Evolutionary conservation across 2,113 vertebrate genomes (phyloP).

Genomic region (Saccopteryx bilineata): DNA sequence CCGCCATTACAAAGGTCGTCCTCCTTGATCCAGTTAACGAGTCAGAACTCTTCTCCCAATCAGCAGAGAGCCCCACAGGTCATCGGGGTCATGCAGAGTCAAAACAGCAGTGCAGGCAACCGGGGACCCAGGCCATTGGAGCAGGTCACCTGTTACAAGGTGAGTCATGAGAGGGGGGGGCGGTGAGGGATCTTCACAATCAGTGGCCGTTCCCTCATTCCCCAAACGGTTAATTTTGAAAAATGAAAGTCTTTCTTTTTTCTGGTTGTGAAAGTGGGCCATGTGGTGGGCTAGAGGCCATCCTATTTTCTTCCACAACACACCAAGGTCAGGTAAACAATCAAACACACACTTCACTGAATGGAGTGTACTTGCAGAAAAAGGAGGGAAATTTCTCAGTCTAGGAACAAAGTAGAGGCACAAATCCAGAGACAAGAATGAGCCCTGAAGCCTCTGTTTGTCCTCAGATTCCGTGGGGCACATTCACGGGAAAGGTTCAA

Average conservation of each 20-base stretch:
- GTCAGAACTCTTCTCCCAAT: conserved; percentile 90
- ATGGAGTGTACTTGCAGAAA: not conserved
- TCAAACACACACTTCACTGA: not conserved
- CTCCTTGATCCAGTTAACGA: conserved; percentile 93
- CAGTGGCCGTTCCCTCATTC: not conserved
- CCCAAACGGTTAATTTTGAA: not conserved
- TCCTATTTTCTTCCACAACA: not conserved
- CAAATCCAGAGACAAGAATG: not conserved
- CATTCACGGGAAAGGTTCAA: too few relatives aligned
- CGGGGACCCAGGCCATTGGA: conserved; percentile 97
- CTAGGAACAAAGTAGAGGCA: not conserved
- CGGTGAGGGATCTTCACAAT: not conserved
- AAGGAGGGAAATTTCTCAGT: not conserved
- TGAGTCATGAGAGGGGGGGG: conserved; percentile 79
- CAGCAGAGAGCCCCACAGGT: conserved; percentile 93
- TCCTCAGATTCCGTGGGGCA: accelerated
- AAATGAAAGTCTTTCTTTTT: not conserved
- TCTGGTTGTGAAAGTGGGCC: not conserved
- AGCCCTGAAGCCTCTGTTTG: not conserved
- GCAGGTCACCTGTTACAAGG: conserved; percentile 99
- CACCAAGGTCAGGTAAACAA: not conserved
- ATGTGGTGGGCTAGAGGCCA: not conserved
- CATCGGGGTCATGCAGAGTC: conserved; percentile 90
- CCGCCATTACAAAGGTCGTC: conserved; percentile 89
- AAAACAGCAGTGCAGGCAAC: conserved; percentile 93